A percentile compares a stretch with the other conserved stretches of the same genome.
phyloP scores from a whole-genome alignment of 1,140 invertebrate species.

The Whitmania pigra region DNA sequence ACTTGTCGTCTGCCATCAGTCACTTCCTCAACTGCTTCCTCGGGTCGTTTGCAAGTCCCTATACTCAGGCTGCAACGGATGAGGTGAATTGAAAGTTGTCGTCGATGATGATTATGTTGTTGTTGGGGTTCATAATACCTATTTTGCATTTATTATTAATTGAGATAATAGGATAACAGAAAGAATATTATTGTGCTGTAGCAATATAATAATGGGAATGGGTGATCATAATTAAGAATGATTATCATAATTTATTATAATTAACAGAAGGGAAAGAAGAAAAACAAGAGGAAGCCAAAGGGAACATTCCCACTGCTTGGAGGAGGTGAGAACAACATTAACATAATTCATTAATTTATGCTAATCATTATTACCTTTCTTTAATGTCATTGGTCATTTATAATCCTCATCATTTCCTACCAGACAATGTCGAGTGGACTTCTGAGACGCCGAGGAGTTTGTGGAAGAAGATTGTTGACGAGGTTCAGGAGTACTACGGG shows the following conservation, averaged over 20 bases:
- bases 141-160: too few species aligned
- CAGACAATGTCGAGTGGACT: conserved; percentile 67
- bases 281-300: conserved; percentile 35
- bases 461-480: conserved; percentile 73
- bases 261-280: conserved; percentile 29
- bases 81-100: conserved; percentile 49
- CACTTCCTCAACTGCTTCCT: conserved; percentile 92
- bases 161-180: too few species aligned
- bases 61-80: conserved; percentile 44
- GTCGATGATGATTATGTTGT: background rate
- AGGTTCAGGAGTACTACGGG: conserved; percentile 70
- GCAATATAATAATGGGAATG: too few species aligned
- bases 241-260: too few species aligned
- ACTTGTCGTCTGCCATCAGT: conserved; percentile 69
- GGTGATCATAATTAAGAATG: too few species aligned
- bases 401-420: background rate
- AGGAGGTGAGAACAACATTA: conserved; percentile 25
- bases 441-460: conserved; percentile 66
- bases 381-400: background rate
- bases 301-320: conserved; percentile 29
- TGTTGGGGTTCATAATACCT: conserved; percentile 10
- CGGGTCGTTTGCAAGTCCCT: conserved; percentile 35
- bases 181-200: too few species aligned
- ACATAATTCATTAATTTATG: too few species aligned
- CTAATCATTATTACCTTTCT: too few species aligned